Evolutionary conservation across 2,888 invertebrate species (phyloP).

Genomic region (Volucella bombylans): DNA sequence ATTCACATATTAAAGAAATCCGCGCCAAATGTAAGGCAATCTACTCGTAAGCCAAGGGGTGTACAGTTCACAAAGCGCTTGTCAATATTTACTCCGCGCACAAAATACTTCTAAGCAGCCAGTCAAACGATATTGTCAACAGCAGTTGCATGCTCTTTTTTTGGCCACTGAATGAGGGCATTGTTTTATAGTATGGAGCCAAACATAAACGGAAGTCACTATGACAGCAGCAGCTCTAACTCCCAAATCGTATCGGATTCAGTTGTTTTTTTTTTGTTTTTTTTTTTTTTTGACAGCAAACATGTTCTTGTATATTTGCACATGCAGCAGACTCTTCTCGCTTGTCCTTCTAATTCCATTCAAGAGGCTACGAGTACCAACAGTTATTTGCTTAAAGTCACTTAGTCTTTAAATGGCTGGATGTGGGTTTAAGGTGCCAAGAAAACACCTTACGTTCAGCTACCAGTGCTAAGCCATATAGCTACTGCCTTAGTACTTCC

Average conservation of each 20-base stretch:
- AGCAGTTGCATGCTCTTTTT: constrained; percentile 31
- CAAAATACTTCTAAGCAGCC: constrained; percentile 12
- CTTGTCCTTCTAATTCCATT: constrained; percentile 45
- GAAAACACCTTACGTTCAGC: constrained; percentile 69
- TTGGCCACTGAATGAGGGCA: constrained; percentile 61
- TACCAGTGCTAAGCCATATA: too few relatives aligned
- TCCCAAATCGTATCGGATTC: constrained; percentile 64
- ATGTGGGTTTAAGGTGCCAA: constrained; percentile 65
- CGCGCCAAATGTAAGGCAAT: constrained; percentile 16
- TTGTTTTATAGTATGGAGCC: constrained; percentile 47
- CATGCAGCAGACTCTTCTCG: background rate
- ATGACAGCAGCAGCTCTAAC: constrained; percentile 41
- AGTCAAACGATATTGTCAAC: constrained; percentile 13
- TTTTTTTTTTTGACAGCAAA: constrained; percentile 41
- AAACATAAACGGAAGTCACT: constrained; percentile 47
- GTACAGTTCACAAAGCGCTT: constrained; percentile 40
- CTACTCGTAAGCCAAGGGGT: background rate
- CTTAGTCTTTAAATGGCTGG: constrained; percentile 36
- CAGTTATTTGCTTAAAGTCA: constrained; percentile 42
- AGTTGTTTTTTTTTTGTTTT: background rate
- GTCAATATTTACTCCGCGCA: constrained; percentile 58
- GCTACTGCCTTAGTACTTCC: constrained; percentile 51
- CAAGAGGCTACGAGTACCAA: constrained; percentile 17
- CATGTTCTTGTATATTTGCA: constrained; percentile 5
- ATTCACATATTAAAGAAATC: constrained; percentile 16